phyloP scores from a whole-genome alignment of 1,140 invertebrate species.

The Micrasema longulum region DNA sequence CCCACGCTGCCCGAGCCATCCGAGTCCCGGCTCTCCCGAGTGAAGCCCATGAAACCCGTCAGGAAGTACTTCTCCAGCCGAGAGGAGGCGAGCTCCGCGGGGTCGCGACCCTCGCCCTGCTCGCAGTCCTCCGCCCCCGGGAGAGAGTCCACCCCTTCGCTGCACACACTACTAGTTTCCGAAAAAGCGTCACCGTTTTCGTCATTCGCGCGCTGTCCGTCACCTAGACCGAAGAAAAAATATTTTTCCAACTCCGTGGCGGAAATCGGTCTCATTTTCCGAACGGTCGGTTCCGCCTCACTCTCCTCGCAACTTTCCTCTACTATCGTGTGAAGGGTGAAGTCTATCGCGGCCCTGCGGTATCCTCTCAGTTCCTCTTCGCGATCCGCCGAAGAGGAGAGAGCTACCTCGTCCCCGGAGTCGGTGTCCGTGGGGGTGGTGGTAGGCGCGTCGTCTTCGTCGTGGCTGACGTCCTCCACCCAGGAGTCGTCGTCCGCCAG shows the following conservation, averaged over 20 bases:
- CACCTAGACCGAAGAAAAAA: conserved; percentile 87
- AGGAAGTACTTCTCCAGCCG: conserved; percentile 92
- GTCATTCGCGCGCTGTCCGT: conserved; percentile 70
- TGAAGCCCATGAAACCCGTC: conserved; percentile 86
- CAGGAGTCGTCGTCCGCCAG: conserved; percentile 88
- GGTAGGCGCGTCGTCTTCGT: conserved; percentile 73
- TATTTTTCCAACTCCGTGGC: conserved; percentile 91
- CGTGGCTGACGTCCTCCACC: conserved; percentile 86
- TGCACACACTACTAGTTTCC: conserved; percentile 89
- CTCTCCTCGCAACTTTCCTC: conserved; percentile 95
- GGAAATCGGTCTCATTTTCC: conserved; percentile 73
- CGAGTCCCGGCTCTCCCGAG: conserved; percentile 77
- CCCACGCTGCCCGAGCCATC: conserved; percentile 87
- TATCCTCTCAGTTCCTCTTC: conserved; percentile 87
- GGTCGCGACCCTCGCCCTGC: conserved; percentile 67
- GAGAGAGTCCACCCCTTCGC: conserved; percentile 81
- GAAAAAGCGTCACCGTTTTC: conserved; percentile 81
- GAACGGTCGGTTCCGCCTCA: conserved; percentile 75
- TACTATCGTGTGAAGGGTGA: conserved; percentile 92
- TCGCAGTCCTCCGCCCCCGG: conserved; percentile 68
- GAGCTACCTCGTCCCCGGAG: conserved; percentile 69
- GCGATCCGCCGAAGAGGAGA: conserved; percentile 70
- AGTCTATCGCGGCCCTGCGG: conserved; percentile 84
- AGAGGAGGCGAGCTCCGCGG: conserved; percentile 83
- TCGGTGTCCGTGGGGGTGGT: conserved; percentile 71